Conservation (phyloP, 2,888 invertebrate genomes). For the Troides aeacus region DNA sequence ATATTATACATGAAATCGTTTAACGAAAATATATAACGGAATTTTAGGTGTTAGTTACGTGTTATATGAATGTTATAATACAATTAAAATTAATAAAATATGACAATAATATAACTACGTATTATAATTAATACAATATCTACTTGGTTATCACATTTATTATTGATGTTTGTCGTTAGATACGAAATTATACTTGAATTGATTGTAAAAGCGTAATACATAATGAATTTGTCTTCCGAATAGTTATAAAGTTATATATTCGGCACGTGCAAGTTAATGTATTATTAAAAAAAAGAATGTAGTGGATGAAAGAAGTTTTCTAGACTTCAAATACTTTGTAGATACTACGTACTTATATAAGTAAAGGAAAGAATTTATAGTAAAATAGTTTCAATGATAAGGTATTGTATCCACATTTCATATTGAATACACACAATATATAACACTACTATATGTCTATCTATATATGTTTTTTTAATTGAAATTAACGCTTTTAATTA, state of each 20-base stretch:
- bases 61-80: conserved; percentile 12
- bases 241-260: conserved; percentile 66
- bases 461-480: neutral
- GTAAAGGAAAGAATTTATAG: conserved; percentile 31
- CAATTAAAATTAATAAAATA: neutral
- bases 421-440: conserved; percentile 33
- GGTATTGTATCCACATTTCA: conserved; percentile 13
- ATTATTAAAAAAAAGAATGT: conserved; percentile 50
- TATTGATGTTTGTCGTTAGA: conserved; percentile 6
- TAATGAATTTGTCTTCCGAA: conserved; percentile 78
- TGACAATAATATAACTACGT: conserved; percentile 23
- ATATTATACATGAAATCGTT: neutral
- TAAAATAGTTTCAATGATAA: conserved; percentile 20
- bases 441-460: neutral
- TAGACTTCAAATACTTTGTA: conserved; percentile 51
- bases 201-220: conserved; percentile 50
- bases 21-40: conserved; percentile 17
- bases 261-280: conserved; percentile 64
- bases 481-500: neutral
- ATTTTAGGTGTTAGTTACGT: conserved; percentile 12
- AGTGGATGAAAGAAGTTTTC: conserved; percentile 51
- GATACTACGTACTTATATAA: conserved; percentile 20
- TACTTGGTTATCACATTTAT: conserved; percentile 15
- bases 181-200: conserved; percentile 41
- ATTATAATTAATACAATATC: conserved; percentile 7